Percentiles rank a stretch among this genome's conserved stretches.
These are phyloP conservation scores for Fragum sueziense DNA, from an alignment of 2,888 invertebrate species.

Conservation along the genomic window DNA sequence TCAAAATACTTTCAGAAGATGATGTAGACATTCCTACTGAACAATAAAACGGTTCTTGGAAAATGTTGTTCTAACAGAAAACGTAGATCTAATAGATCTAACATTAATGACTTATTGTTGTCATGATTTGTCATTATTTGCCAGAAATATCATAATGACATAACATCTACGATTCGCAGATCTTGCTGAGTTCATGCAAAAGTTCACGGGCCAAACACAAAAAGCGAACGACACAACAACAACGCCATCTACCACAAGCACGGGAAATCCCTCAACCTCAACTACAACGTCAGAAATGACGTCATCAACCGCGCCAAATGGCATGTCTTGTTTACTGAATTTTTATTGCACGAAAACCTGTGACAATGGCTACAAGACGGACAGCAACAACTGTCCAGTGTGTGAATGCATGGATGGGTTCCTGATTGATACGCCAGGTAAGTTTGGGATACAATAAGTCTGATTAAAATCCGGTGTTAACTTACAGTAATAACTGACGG, in stretches of 20 bases:
- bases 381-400: conserved; percentile 51
- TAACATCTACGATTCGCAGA: conserved; percentile 15
- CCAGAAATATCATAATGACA: neutral
- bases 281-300: neutral
- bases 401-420: conserved; percentile 54
- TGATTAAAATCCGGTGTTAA: too few species aligned
- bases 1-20: too few species aligned
- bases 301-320: conserved; percentile 7
- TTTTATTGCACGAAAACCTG: conserved; percentile 59
- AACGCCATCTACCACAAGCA: neutral
- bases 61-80: too few species aligned
- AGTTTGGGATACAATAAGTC: too few species aligned
- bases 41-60: too few species aligned
- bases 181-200: conserved; percentile 29
- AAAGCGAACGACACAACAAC: neutral
- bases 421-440: conserved; percentile 35
- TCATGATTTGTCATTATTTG: neutral
- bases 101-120: too few species aligned
- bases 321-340: conserved; percentile 26
- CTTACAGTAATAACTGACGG: too few species aligned
- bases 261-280: neutral
- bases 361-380: conserved; percentile 57
- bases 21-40: too few species aligned
- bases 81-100: too few species aligned
- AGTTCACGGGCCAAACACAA: conserved; percentile 19